These are phyloP conservation scores for Monochamus saltuarius DNA, from an alignment of 1,140 invertebrate genomes.

Conservation along the genomic window DNA sequence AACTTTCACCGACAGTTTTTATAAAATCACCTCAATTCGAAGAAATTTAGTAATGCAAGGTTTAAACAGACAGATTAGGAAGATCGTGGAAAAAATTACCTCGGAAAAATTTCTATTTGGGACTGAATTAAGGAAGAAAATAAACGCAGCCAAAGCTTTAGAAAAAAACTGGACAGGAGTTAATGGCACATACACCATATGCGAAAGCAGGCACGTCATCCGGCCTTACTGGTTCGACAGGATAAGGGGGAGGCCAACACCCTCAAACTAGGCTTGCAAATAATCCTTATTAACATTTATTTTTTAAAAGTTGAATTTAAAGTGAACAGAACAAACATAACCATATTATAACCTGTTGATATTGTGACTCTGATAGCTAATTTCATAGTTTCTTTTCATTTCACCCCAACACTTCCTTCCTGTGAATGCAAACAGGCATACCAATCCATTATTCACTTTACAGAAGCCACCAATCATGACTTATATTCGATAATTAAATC, in stretches of 20 bases:
- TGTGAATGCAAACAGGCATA: too few relatives aligned
- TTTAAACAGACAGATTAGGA: not conserved
- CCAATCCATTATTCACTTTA: too few relatives aligned
- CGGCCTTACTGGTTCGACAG: too few relatives aligned
- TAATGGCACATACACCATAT: not conserved
- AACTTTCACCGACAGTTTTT: not conserved
- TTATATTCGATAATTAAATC: too few relatives aligned
- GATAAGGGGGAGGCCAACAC: not conserved
- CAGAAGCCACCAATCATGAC: too few relatives aligned
- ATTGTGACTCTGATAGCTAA: too few relatives aligned
- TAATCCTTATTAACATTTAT: too few relatives aligned
- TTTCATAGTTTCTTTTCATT: too few relatives aligned
- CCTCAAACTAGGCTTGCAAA: not conserved
- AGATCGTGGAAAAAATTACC: conserved; percentile 5
- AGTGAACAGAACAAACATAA: too few relatives aligned
- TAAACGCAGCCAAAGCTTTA: not conserved
- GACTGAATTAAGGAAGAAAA: conserved; percentile 3
- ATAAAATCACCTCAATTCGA: not conserved
- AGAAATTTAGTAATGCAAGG: not conserved
- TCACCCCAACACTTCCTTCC: too few relatives aligned
- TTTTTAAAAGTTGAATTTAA: too few relatives aligned
- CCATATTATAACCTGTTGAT: too few relatives aligned
- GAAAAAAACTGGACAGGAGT: conserved; percentile 1
- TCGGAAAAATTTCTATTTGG: not conserved
- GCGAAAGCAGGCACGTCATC: not conserved